Evolutionary conservation across 1,140 invertebrate genomes (phyloP).

Genomic region (Danaus plexippus): DNA sequence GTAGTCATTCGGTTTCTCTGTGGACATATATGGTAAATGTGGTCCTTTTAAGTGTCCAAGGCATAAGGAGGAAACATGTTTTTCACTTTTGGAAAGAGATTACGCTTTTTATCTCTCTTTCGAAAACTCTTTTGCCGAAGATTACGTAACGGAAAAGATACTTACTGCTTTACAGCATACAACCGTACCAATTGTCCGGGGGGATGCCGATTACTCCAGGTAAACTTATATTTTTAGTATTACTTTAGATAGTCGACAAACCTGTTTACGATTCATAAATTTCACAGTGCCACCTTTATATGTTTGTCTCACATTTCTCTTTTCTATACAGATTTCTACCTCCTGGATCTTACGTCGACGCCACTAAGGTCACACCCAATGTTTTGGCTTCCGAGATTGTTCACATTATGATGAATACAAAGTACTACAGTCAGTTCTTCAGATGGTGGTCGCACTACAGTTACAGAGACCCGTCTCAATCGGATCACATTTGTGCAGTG

Average conservation of each 20-base stretch:
- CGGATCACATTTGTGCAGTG: constrained; percentile 40
- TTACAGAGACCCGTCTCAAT: constrained; percentile 30
- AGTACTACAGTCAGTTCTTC: constrained; percentile 41
- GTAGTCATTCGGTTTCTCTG: constrained; percentile 30
- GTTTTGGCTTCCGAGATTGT: constrained; percentile 35
- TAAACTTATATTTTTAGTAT: too few species aligned
- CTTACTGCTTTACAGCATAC: constrained; percentile 64
- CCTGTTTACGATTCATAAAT: too few species aligned
- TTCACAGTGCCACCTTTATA: too few species aligned
- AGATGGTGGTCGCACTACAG: constrained; percentile 43
- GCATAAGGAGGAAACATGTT: constrained; percentile 42
- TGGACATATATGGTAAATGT: constrained; percentile 81
- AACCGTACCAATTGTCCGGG: constrained; percentile 70
- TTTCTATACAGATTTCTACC: constrained; percentile 45
- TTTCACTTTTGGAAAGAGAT: constrained; percentile 53
- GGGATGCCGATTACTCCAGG: constrained; percentile 50
- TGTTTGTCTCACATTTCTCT: background rate
- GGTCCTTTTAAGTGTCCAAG: constrained; percentile 48
- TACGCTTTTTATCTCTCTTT: constrained; percentile 81
- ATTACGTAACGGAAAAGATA: constrained; percentile 77
- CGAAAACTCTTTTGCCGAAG: constrained; percentile 67
- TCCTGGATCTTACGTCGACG: constrained; percentile 51
- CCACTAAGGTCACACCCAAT: constrained; percentile 15
- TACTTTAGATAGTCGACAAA: background rate
- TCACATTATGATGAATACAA: constrained; percentile 27